phyloP scores from a whole-genome alignment of 30 jellyfish, hydroid and myxozoan genomes.

The Turritopsis rubra region DNA sequence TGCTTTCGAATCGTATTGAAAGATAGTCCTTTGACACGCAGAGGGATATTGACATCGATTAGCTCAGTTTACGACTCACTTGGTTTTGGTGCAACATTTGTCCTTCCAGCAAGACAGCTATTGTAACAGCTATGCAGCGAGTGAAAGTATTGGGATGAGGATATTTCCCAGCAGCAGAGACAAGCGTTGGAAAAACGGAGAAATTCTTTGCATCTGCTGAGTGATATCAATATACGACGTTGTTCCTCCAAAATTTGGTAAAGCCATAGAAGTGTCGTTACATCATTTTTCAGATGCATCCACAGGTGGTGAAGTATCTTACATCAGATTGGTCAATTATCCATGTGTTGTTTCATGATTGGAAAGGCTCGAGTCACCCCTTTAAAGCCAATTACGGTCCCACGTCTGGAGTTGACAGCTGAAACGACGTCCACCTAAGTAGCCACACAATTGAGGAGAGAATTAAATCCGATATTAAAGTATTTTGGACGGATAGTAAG shows the following conservation, averaged over 20 bases:
- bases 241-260: constrained; percentile 12
- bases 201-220: constrained; percentile 17
- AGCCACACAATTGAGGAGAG: constrained; percentile 28
- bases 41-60: constrained; percentile 36
- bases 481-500: constrained; percentile 60
- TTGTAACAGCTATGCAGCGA: constrained; percentile 25
- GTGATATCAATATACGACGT: not conserved
- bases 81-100: constrained; percentile 33
- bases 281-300: constrained; percentile 46
- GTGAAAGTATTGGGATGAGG: constrained; percentile 33
- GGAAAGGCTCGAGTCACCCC: constrained; percentile 56
- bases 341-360: constrained; percentile 27
- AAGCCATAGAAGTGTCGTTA: constrained; percentile 17
- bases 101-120: constrained; percentile 24
- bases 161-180: constrained; percentile 19
- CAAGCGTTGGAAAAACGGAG: constrained; percentile 31
- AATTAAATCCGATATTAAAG: constrained; percentile 15
- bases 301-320: constrained; percentile 19
- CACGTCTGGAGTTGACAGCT: constrained; percentile 44
- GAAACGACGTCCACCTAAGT: constrained; percentile 32
- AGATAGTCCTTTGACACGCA: constrained; percentile 30
- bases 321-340: not conserved
- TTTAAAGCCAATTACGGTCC: constrained; percentile 31
- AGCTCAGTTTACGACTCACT: constrained; percentile 48
- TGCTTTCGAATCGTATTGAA: constrained; percentile 31